Percentiles rank a stretch among this genome's conserved stretches.
phyloP scores from a whole-genome alignment of 2,113 vertebrate genomes.

The Geococcyx californianus region DNA sequence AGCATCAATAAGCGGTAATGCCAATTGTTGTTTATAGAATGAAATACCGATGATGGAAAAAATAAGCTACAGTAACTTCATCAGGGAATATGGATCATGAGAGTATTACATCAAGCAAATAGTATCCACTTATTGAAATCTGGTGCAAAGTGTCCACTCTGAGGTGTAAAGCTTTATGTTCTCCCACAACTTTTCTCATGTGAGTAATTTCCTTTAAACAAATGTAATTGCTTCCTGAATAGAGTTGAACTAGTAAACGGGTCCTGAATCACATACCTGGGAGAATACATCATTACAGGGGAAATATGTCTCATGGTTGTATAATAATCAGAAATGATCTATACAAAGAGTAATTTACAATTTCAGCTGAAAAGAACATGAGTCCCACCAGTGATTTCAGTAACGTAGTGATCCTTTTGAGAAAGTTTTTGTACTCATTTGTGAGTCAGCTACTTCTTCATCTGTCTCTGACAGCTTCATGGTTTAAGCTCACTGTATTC shows the following conservation, averaged over 20 bases:
- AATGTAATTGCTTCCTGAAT: background rate
- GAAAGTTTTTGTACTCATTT: background rate
- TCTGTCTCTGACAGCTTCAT: background rate
- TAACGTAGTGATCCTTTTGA: background rate
- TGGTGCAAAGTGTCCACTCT: background rate
- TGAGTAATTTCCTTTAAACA: slow-evolving; percentile 25
- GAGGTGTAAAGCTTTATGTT: background rate
- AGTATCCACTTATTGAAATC: background rate
- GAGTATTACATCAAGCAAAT: background rate
- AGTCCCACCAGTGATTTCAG: background rate
- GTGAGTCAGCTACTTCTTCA: background rate
- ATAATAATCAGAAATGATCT: background rate
- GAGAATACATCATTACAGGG: background rate
- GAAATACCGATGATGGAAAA: background rate
- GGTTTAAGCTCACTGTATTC: background rate
- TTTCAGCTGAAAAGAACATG: background rate
- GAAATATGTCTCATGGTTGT: background rate
- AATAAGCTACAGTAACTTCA: background rate
- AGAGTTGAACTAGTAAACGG: background rate
- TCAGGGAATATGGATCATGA: background rate
- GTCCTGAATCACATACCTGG: background rate
- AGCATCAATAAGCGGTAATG: background rate
- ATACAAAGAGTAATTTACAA: background rate
- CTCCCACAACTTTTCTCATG: background rate
- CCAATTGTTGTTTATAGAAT: background rate